Percentiles rank a stretch among this genome's conserved stretches.
Evolutionary conservation across 2,888 invertebrate species (phyloP).

Genomic region (Tridacna gigas): DNA sequence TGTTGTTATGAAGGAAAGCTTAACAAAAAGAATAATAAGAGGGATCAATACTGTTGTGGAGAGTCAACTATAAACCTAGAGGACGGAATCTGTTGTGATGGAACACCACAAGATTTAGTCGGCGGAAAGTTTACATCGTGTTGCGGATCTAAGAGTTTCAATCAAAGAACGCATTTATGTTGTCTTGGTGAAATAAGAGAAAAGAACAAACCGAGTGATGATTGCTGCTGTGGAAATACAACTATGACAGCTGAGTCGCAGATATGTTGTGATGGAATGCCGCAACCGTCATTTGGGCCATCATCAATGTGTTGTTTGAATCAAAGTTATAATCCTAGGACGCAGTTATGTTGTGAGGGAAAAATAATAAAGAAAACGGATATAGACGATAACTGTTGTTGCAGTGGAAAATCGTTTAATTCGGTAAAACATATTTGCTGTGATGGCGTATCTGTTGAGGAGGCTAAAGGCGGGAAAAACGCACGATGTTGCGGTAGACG

Average conservation of each 20-base stretch:
- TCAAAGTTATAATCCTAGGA: slow-evolving; percentile 38
- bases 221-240: slow-evolving; percentile 41
- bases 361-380: slow-evolving; percentile 36
- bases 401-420: slow-evolving; percentile 35
- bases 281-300: slow-evolving; percentile 21
- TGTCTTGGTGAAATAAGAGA: slow-evolving; percentile 35
- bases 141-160: slow-evolving; percentile 36
- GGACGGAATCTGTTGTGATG: slow-evolving; percentile 45
- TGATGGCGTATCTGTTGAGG: slow-evolving; percentile 36
- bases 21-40: slow-evolving; percentile 33
- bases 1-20: slow-evolving; percentile 39
- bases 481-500: slow-evolving; percentile 47
- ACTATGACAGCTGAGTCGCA: slow-evolving; percentile 34
- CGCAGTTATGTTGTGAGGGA: slow-evolving; percentile 44
- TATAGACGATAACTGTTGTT: slow-evolving; percentile 49
- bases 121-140: slow-evolving; percentile 28
- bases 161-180: slow-evolving; percentile 24
- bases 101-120: slow-evolving; percentile 20
- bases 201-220: slow-evolving; percentile 25
- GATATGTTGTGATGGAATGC: slow-evolving; percentile 46
- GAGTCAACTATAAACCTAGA: slow-evolving; percentile 28
- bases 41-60: slow-evolving; percentile 52
- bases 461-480: slow-evolving; percentile 29
- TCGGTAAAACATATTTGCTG: slow-evolving; percentile 34
- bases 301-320: slow-evolving; percentile 40